These are phyloP conservation scores for Drosophila sp. DNA, from an alignment of 1,140 invertebrate genomes.

Conservation along the genomic window DNA sequence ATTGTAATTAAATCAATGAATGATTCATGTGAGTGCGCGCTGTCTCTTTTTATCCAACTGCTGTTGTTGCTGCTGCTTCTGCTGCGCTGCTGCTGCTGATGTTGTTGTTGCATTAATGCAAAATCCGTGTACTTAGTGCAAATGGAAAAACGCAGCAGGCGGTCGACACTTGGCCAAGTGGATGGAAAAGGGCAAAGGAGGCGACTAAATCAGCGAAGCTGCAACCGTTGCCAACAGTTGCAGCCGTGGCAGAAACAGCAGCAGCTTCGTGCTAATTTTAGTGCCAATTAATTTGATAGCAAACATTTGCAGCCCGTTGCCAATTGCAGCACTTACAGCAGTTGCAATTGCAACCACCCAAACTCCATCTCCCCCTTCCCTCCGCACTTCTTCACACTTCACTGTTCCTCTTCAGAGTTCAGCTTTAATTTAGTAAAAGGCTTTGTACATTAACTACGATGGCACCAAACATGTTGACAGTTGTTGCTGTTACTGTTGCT, in stretches of 20 bases:
- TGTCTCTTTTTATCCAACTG: constrained; percentile 42
- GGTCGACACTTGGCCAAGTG: constrained; percentile 49
- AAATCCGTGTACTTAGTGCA: constrained; percentile 80
- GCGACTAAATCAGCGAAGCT: constrained; percentile 53
- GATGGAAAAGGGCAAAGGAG: constrained; percentile 28
- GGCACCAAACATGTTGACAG: constrained; percentile 51
- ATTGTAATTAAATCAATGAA: constrained; percentile 83
- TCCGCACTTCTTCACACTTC: neutral
- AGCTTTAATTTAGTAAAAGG: constrained; percentile 77
- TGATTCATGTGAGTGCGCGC: constrained; percentile 78
- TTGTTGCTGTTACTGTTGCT: constrained; percentile 21
- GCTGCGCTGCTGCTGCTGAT: constrained; percentile 13
- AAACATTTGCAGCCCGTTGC: constrained; percentile 71
- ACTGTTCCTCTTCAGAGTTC: constrained; percentile 2
- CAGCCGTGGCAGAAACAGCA: neutral
- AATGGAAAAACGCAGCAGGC: constrained; percentile 64
- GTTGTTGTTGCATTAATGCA: constrained; percentile 69
- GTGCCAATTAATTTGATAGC: constrained; percentile 81
- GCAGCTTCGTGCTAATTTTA: constrained; percentile 73
- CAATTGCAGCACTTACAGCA: constrained; percentile 45
- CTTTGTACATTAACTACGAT: constrained; percentile 50
- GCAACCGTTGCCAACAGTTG: constrained; percentile 34
- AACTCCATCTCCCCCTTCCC: neutral
- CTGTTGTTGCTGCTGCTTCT: constrained; percentile 9
- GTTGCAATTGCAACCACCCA: constrained; percentile 20